Base-by-base conservation (phyloP, 2,113 vertebrate genomes). In the Psittacula cyanocephala region DNA sequence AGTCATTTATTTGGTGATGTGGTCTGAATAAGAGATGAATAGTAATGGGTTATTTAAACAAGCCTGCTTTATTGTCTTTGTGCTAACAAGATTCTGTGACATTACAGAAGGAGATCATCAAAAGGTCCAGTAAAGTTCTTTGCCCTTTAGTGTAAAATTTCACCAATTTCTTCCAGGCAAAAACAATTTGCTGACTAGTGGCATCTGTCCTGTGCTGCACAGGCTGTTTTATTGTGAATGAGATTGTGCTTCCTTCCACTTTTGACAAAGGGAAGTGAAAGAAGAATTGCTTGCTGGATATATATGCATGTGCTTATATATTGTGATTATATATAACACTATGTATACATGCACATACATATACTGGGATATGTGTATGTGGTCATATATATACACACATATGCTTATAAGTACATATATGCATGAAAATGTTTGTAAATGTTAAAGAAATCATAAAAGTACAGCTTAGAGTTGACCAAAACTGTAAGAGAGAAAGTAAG, bases 41-140 rank as follows among this genome's bases (percentile, higher is more conserved):
- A 74, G 60, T 67, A 94, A 91, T 68, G 81, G 67, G 77, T 92
- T 91, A 95, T 85, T 96, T 87, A 85, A 96, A 96, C 96, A 96
- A 96, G 39, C 31, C 57, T 81, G 41, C 55, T 89, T 97, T 91
- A 95, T 91, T 87, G 76, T 95, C 44, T 84, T 93, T 91, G 91
- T 71, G 60, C 65, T 94, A 81, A 95, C 47, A 94, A 62, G 77
- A 87, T 91, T 88, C 74, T 74, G 43, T 74, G 62, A 87, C 78
- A 52, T 55, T 94, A 91, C 69, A 93, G 83, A 88, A 83, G 52
- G 80, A 89, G 89, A 89, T 91, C 57, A 72, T 87, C 82, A 39
- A 91, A 91, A 94, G 77, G 91, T 93, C 62, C 39, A 80, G 75
- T 81, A 75, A 78, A 86, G 94, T 96, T 97, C 83, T 37, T 85